These are phyloP conservation scores for Polydrusus pterygomalis DNA, from an alignment of 2,888 invertebrate species.

Conservation along the genomic window DNA sequence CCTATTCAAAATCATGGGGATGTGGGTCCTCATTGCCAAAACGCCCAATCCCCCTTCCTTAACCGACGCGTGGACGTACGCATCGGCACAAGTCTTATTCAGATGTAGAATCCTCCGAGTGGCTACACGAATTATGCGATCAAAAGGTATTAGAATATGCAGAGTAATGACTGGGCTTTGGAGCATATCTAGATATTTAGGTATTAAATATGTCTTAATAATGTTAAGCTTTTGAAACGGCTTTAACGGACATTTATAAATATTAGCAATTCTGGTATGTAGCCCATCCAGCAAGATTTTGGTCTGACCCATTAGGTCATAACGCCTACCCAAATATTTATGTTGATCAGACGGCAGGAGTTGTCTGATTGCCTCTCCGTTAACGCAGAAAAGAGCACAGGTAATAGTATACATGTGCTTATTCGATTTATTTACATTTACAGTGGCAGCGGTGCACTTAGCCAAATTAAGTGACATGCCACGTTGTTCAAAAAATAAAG, in stretches of 20 bases:
- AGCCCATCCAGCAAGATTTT: background rate
- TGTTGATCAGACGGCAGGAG: too few relatives aligned
- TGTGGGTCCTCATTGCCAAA: constrained; percentile 20
- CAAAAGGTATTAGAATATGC: too few relatives aligned
- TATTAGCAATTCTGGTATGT: background rate
- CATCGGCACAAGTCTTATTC: constrained; percentile 11
- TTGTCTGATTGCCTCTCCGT: too few relatives aligned
- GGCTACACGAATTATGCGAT: too few relatives aligned
- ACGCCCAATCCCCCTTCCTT: constrained; percentile 35
- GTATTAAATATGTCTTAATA: constrained; percentile 26
- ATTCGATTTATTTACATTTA: constrained; percentile 3
- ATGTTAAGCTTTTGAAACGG: constrained; percentile 25
- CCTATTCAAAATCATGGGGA: constrained; percentile 22
- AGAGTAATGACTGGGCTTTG: too few relatives aligned
- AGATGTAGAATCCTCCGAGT: too few relatives aligned
- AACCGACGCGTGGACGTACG: constrained; percentile 27
- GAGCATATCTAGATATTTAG: constrained; percentile 9
- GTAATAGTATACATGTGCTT: constrained; percentile 33
- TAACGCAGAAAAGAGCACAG: background rate
- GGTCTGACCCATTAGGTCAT: background rate
- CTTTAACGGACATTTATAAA: constrained; percentile 9
- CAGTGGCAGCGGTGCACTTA: constrained; percentile 24
- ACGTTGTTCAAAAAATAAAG: constrained; percentile 26
- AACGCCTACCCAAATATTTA: constrained; percentile 39
- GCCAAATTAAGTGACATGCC: constrained; percentile 33